Base-by-base conservation (phyloP, 2,113 vertebrate species). In the Oreocharis arfaki region DNA sequence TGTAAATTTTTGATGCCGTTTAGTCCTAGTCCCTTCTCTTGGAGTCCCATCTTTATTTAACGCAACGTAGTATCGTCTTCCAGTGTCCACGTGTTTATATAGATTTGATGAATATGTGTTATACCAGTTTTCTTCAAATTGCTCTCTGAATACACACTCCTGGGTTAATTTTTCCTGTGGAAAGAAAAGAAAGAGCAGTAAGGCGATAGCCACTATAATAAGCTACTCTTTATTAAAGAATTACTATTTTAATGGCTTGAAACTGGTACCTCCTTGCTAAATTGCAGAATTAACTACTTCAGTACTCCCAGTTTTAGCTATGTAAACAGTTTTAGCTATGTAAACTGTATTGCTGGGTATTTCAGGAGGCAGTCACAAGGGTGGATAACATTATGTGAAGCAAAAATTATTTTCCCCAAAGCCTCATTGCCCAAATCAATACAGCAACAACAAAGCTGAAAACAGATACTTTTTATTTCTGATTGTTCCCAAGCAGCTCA, bases 51-150 rank as follows among this genome's bases (percentile, higher is more conserved):
- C 99, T 98, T 99, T 99, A 98, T 99, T 99, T 96, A 99, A 98
- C 1, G 99, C 99, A 24, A 99, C 99, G 73, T 99, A 99, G 95
- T 99, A 99, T 96, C 98, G 98, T 56, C 99, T 97, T 94, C 99
- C 99, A 97, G 98, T 98, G 96, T 99, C 99, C 95, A 98, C 98
- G 7, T 99, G 99, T 86, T 99, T 99, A 94, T 99, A 99, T n/a
- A 99, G 98, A 97, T 99, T 99, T 64, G 99, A 99, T 42, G 99
- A 99, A 97, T 99, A 99, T 9, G 99, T 99, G 95, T 99, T 99
- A 98, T 99, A 99, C 99, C 99, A 99, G 97, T 99, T 99, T 97
- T 99, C 99, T 97, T 99, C 99, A 97, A 99, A 99, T 95, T 99
- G 99, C 97, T 99, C 99, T 98, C 98, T 98, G 98, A 99, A 99